Conservation (phyloP, 2,797 vertebrate genomes). For the Poeciliopsis presidionis region DNA sequence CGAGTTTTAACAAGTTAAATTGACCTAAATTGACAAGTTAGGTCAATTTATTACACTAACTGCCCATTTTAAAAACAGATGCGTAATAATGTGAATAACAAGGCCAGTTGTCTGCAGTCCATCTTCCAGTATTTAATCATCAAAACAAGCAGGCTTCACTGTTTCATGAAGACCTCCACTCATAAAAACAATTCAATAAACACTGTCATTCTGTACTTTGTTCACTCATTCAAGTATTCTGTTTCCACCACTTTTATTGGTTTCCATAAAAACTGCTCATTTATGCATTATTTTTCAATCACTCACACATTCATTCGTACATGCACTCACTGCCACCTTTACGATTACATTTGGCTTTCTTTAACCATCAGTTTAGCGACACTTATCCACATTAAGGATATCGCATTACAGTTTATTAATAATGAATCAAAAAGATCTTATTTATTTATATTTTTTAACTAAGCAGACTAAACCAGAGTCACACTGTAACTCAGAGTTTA, state of each 20-base stretch:
- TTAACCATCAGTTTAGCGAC: slow-evolving; percentile 33
- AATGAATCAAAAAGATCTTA: slow-evolving; percentile 38
- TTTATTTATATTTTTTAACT: slow-evolving; percentile 7
- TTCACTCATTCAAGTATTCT: slow-evolving; percentile 31
- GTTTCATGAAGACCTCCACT: slow-evolving; percentile 41
- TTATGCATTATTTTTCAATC: slow-evolving; percentile 21
- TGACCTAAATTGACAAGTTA: too few relatives aligned
- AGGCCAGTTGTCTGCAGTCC: slow-evolving; percentile 52
- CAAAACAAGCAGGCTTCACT: slow-evolving; percentile 62
- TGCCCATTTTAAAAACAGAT: background rate
- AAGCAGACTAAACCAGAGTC: slow-evolving; percentile 42
- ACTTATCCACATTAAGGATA: slow-evolving; percentile 46
- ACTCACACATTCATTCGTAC: slow-evolving; percentile 9
- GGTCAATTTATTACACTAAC: background rate
- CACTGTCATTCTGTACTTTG: slow-evolving; percentile 54
- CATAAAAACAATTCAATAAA: slow-evolving; percentile 49
- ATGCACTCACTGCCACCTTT: slow-evolving; percentile 44
- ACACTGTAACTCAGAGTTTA: background rate
- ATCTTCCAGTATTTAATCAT: slow-evolving; percentile 73
- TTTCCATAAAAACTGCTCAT: slow-evolving; percentile 31
- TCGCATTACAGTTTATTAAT: slow-evolving; percentile 33
- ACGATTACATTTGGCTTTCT: slow-evolving; percentile 63
- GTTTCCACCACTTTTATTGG: slow-evolving; percentile 17
- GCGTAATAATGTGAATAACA: slow-evolving; percentile 33
- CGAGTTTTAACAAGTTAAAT: background rate